Conservation (phyloP, 1,140 invertebrate genomes). For the Protaetia brevitarsis region DNA sequence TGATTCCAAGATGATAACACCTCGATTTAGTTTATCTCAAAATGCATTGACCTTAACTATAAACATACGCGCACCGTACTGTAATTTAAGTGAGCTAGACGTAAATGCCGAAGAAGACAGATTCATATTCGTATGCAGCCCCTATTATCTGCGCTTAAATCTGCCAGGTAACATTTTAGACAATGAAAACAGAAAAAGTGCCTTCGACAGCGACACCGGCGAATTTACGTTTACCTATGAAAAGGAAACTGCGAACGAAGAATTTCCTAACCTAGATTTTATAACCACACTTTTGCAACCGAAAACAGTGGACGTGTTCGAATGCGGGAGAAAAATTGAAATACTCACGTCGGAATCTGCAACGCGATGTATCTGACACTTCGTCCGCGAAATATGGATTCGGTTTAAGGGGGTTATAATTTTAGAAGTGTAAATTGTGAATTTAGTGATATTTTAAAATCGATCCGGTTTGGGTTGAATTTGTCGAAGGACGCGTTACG, state of each 20-base stretch:
- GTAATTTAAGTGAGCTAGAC: constrained; percentile 42
- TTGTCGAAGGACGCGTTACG: constrained; percentile 57
- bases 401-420: constrained; percentile 51
- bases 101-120: constrained; percentile 38
- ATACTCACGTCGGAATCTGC: constrained; percentile 50
- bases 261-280: constrained; percentile 71
- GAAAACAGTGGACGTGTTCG: constrained; percentile 51
- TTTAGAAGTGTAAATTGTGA: constrained; percentile 51
- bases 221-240: constrained; percentile 67
- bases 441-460: constrained; percentile 57
- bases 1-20: constrained; percentile 44
- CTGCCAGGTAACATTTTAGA: constrained; percentile 68
- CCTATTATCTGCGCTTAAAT: constrained; percentile 44
- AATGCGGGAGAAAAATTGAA: constrained; percentile 54
- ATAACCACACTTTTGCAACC: constrained; percentile 66
- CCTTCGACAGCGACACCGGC: constrained; percentile 69
- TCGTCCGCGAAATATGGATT: constrained; percentile 53
- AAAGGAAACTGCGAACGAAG: constrained; percentile 65
- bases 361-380: constrained; percentile 20
- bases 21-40: constrained; percentile 44
- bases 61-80: constrained; percentile 43
- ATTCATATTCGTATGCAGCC: constrained; percentile 44
- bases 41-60: constrained; percentile 38
- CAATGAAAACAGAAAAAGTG: constrained; percentile 61
- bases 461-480: constrained; percentile 54